These are phyloP conservation scores for Xenopus borealis DNA, from an alignment of 2,113 vertebrate genomes.

Conservation along the genomic window DNA sequence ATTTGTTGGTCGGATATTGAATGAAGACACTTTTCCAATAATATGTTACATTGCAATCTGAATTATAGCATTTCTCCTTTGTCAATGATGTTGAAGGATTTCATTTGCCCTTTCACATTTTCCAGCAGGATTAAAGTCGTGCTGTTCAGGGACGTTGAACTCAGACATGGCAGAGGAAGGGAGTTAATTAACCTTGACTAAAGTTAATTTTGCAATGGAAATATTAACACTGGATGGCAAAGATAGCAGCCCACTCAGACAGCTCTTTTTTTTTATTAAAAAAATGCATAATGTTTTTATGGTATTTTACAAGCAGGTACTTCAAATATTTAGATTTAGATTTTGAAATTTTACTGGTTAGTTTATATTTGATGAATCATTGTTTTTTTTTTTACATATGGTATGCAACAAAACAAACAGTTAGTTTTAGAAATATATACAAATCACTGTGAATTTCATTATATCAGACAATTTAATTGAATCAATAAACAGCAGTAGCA, in stretches of 20 bases:
- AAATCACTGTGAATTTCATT: neutral
- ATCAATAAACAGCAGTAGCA: no score
- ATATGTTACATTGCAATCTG: constrained; percentile 21
- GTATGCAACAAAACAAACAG: no score
- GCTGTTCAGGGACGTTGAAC: constrained; percentile 16
- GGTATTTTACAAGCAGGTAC: neutral
- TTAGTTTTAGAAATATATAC: no score
- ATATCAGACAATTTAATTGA: neutral
- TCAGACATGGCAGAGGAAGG: constrained; percentile 22
- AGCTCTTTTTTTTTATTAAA: constrained; percentile 9
- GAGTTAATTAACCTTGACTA: constrained; percentile 50
- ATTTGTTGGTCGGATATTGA: constrained; percentile 34
- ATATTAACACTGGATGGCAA: constrained; percentile 28
- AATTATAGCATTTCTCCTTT: constrained; percentile 41
- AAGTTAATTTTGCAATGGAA: constrained; percentile 46
- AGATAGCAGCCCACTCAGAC: constrained; percentile 28
- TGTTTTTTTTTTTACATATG: neutral
- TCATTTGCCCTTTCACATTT: constrained; percentile 46
- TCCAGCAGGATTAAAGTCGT: constrained; percentile 50
- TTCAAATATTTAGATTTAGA: no score
- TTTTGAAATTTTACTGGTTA: no score
- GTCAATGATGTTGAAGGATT: constrained; percentile 41
- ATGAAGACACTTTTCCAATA: constrained; percentile 45
- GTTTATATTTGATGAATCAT: no score
- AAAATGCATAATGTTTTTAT: neutral